A percentile compares a stretch with the other conserved stretches of the same genome.
Evolutionary conservation across 2,888 invertebrate species (phyloP).

Genomic region (Coleophora deauratella): DNA sequence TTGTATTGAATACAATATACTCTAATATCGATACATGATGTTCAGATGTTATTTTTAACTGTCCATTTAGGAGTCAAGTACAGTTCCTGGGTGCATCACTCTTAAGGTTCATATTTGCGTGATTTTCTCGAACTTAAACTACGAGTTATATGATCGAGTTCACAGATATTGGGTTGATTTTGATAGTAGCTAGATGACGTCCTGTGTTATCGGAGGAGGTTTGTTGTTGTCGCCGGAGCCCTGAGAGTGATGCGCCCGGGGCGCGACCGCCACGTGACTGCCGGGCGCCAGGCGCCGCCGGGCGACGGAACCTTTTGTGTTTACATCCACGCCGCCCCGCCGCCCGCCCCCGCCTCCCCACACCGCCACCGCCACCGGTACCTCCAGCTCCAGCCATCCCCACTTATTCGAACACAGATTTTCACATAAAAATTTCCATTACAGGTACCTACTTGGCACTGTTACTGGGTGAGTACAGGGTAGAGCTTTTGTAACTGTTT

Average conservation of each 20-base stretch:
- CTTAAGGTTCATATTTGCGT: constrained; percentile 34
- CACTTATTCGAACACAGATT: constrained; percentile 15
- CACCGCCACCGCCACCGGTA: constrained; percentile 23
- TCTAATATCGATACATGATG: constrained; percentile 54
- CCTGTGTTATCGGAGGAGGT: background rate
- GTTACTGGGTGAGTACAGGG: too few species aligned
- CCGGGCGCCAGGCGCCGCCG: constrained; percentile 30
- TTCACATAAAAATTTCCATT: constrained; percentile 9
- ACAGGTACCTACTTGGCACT: background rate
- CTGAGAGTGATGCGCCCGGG: constrained; percentile 72
- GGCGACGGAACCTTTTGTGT: constrained; percentile 60
- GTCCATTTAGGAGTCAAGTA: too few species aligned
- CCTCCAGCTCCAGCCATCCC: background rate
- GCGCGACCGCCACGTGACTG: constrained; percentile 68
- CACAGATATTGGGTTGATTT: too few species aligned
- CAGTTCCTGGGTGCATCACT: constrained; percentile 57
- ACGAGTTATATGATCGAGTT: too few species aligned
- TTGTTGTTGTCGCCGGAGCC: constrained; percentile 18
- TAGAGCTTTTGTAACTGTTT: too few species aligned
- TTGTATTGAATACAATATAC: constrained; percentile 55
- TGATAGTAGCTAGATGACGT: too few species aligned
- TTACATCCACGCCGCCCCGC: constrained; percentile 49
- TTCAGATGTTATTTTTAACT: background rate
- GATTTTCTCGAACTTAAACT: background rate
- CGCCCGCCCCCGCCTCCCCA: constrained; percentile 24